Percentiles rank a stretch among this genome's conserved stretches.
These are phyloP conservation scores for Eretmochelys imbricata DNA, from an alignment of 2,113 vertebrate species.

Conservation along the genomic window DNA sequence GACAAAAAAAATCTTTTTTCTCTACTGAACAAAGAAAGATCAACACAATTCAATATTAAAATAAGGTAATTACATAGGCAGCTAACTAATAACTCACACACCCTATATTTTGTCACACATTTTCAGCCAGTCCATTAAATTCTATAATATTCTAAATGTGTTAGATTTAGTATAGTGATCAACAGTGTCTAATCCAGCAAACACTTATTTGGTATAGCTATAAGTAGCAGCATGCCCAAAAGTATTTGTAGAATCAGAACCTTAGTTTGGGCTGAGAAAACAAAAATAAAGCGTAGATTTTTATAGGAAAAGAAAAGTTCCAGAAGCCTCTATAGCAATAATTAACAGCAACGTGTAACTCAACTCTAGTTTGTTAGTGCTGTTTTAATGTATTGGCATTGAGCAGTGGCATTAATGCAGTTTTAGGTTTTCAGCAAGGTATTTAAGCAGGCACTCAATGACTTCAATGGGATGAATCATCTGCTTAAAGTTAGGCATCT, in stretches of 20 bases:
- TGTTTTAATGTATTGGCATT: neutral
- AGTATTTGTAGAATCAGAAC: neutral
- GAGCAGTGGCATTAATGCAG: rapidly evolving
- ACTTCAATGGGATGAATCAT: neutral
- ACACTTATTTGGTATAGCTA: neutral
- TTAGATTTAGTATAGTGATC: neutral
- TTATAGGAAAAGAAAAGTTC: neutral
- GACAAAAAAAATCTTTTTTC: slow-evolving; percentile 61
- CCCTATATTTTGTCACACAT: slow-evolving; percentile 37
- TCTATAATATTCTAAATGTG: neutral
- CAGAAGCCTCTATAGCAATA: rapidly evolving
- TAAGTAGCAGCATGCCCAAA: neutral
- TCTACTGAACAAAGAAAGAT: slow-evolving; percentile 63
- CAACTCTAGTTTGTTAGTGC: neutral
- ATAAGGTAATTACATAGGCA: slow-evolving; percentile 64
- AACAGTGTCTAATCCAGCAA: neutral
- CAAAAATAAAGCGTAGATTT: neutral
- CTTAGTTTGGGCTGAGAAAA: neutral
- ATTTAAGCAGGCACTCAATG: neutral
- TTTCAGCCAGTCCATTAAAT: slow-evolving; percentile 53
- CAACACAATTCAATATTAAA: slow-evolving; percentile 74
- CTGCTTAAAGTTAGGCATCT: slow-evolving; percentile 17
- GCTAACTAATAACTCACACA: slow-evolving; percentile 60
- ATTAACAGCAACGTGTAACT: neutral
- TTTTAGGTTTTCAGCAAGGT: neutral